Percentiles rank a stretch among this genome's conserved stretches.
These are phyloP conservation scores for Theocolax elegans DNA, from an alignment of 1,140 invertebrate species.

Conservation along the genomic window DNA sequence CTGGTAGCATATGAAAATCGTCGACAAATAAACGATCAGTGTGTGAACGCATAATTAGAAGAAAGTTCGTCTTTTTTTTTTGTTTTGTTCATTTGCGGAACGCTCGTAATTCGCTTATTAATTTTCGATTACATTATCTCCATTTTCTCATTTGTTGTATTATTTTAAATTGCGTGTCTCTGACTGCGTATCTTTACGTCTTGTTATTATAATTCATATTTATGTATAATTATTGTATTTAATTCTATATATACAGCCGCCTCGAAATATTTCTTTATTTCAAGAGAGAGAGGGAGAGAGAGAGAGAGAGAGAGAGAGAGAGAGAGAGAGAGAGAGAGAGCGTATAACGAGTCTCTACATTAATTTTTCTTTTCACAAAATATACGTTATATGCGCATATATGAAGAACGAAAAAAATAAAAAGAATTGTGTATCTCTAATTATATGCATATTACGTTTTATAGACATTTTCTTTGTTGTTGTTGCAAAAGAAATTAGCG, in stretches of 20 bases:
- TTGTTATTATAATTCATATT: no score
- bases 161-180: not conserved
- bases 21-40: constrained; percentile 38
- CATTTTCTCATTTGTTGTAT: constrained; percentile 12
- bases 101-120: not conserved
- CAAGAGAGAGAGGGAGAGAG: no score
- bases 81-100: constrained; percentile 18
- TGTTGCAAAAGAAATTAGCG: constrained; percentile 21
- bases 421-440: not conserved
- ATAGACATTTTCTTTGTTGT: not conserved
- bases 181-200: not conserved
- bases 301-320: no score
- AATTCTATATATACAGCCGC: constrained; percentile 25
- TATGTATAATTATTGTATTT: constrained; percentile 28
- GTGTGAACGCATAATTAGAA: constrained; percentile 38
- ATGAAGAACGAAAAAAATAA: not conserved
- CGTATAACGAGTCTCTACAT: no score
- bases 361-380: constrained; percentile 10
- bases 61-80: constrained; percentile 31
- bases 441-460: not conserved
- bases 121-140: constrained; percentile 5
- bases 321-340: no score
- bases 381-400: not conserved
- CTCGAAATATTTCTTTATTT: no score
- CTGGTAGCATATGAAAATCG: constrained; percentile 41